A percentile compares a stretch with the other conserved stretches of the same genome.
Evolutionary conservation across 2,888 invertebrate species (phyloP).

Genomic region (Mactromeris polynyma): DNA sequence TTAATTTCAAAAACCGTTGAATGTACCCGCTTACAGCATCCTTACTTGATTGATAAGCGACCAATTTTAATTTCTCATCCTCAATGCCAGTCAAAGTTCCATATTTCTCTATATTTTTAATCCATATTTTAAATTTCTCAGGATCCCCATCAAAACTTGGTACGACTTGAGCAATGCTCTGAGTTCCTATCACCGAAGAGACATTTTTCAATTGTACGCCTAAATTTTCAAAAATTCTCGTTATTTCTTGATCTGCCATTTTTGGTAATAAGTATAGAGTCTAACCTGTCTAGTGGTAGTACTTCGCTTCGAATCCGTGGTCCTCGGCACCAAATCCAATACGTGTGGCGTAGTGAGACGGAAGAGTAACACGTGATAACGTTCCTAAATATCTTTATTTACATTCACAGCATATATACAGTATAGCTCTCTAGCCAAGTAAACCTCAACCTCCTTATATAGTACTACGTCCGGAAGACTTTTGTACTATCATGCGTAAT

Average conservation of each 20-base stretch:
- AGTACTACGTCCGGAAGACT: too few species aligned
- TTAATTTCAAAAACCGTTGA: slow-evolving; percentile 1
- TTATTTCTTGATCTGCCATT: not conserved
- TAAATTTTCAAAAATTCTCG: not conserved
- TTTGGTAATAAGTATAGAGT: too few species aligned
- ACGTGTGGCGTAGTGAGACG: too few species aligned
- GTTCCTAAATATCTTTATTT: too few species aligned
- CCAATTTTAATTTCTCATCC: slow-evolving; percentile 21
- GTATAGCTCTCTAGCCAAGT: too few species aligned
- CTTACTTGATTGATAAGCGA: slow-evolving; percentile 33
- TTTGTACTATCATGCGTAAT: too few species aligned
- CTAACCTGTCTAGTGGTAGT: too few species aligned
- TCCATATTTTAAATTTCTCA: slow-evolving; percentile 13
- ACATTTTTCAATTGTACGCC: not conserved
- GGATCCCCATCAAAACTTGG: not conserved
- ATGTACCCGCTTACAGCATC: slow-evolving; percentile 50
- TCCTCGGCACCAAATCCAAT: too few species aligned
- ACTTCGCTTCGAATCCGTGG: too few species aligned
- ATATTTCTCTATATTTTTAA: slow-evolving; percentile 23
- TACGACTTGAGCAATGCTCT: not conserved
- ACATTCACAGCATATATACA: too few species aligned
- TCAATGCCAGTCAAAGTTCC: not conserved
- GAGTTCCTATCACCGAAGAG: not conserved
- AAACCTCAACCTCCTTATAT: too few species aligned
- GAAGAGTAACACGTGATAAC: too few species aligned